Percentiles rank a stretch among this genome's conserved stretches.
These are phyloP conservation scores for Lates calcarifer DNA, from an alignment of 2,113 vertebrate species.

Conservation along the genomic window DNA sequence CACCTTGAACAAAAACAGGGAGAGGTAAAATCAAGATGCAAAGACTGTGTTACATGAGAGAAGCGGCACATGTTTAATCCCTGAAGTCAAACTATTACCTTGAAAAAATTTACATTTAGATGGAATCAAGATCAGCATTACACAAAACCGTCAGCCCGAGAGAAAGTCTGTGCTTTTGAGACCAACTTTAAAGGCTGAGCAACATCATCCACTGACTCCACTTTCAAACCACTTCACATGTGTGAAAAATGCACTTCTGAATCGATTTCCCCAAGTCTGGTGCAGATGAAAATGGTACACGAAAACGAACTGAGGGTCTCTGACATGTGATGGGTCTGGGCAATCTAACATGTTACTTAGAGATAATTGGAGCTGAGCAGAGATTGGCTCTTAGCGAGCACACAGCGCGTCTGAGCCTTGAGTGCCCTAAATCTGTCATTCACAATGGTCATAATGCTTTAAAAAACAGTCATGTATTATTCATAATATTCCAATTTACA, in stretches of 20 bases:
- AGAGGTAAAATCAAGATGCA: conserved; percentile 3
- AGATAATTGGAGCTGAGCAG: conserved; percentile 65
- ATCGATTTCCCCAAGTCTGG: conserved; percentile 1
- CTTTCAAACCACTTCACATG: conserved; percentile 52
- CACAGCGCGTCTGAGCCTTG: conserved; percentile 12
- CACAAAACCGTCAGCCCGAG: conserved; percentile 3
- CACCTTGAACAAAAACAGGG: background rate
- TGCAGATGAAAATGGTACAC: conserved; percentile 25
- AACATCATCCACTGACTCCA: conserved; percentile 38
- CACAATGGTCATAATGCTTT: conserved; percentile 55
- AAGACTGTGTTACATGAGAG: background rate
- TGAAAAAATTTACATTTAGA: conserved; percentile 46
- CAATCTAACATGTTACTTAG: conserved; percentile 52
- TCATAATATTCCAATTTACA: conserved; percentile 58
- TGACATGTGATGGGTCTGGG: conserved; percentile 43
- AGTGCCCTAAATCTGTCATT: conserved; percentile 66
- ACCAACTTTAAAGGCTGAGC: conserved; percentile 23
- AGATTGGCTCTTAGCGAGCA: conserved; percentile 37
- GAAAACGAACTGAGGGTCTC: conserved; percentile 44
- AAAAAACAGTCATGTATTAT: conserved; percentile 65
- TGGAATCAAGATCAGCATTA: conserved; percentile 26
- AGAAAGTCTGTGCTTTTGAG: conserved; percentile 28
- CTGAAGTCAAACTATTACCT: conserved; percentile 10
- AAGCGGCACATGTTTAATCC: background rate
- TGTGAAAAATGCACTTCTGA: conserved; percentile 25